Evolutionary conservation across 1,140 invertebrate genomes (phyloP), one percentile per base, ranked within the genome.

Genomic region (Drosophila baimaii): DNA sequence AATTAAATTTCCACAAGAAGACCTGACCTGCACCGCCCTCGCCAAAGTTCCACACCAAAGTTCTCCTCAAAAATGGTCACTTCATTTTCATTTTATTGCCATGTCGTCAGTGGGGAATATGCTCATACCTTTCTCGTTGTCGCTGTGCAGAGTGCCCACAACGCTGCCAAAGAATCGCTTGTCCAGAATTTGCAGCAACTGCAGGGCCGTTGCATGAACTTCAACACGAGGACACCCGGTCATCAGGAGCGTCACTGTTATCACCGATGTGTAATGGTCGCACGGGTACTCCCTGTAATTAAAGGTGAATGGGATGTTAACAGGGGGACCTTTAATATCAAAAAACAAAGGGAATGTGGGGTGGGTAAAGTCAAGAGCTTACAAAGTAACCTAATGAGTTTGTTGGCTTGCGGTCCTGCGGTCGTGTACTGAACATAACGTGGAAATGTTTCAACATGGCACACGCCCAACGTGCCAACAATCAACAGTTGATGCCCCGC

Each of bases 191-290:
- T 99, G 98, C 4, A 99, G 93, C 27, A 99, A 94, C 82, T 99
- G 97, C 46, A 99, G 93, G 0, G 99, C 98, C 9, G 96, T 97
- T 89, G 99, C 97, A 90, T 98, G 96, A 2, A 99, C 96, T 19
- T 95, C 94, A n/a, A 96, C 95, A 27, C 98, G 94, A 0, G 98
- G 97, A 92, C 97, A 98, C 15, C 98, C 98, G 5, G 98, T 98
- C 92, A 98, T 99, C 93, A 99, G 95, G 23, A 99, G 94, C 0
- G 98, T 98, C 8, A 99, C 97, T 90, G 99, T 99, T 84, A 99
- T 98, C 80, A 99, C 97, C 12, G 98, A 98, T 27, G 98, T 98
- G 92, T 98, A 98, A 93, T 98, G 97, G 92, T 99, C 98, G 93
- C 98, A 99, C 9, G 98, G 98, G 94, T 99, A 99, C 93, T 99